A percentile compares a stretch with the other conserved stretches of the same genome.
Evolutionary conservation across 53 echinoderm and acorn worm species (phyloP).

Genomic region (Mesocentrotus franciscanus): DNA sequence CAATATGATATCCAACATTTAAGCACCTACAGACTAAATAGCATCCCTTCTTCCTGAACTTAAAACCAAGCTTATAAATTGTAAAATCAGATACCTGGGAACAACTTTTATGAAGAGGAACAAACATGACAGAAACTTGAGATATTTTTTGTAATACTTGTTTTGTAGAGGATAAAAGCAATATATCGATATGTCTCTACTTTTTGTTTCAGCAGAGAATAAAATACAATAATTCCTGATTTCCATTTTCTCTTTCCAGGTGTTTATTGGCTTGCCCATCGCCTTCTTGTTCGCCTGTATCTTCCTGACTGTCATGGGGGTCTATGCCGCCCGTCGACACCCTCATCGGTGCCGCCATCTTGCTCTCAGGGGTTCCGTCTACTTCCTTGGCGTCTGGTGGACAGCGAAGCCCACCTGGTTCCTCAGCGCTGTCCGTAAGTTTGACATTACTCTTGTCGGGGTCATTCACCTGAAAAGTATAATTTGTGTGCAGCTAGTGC

Average conservation of each 20-base stretch:
- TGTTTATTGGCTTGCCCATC: conserved; percentile 77
- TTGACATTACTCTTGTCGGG: neutral
- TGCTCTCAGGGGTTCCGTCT: conserved; percentile 82
- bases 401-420: conserved; percentile 78
- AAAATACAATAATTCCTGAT: neutral
- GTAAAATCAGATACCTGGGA: too few relatives aligned
- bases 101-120: too few relatives aligned
- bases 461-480: neutral
- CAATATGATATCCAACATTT: too few relatives aligned
- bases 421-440: conserved; percentile 57
- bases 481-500: neutral
- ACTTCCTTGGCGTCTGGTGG: conserved; percentile 82
- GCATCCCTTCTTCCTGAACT: too few relatives aligned
- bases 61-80: too few relatives aligned
- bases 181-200: too few relatives aligned
- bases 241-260: conserved; percentile 61
- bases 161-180: too few relatives aligned
- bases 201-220: too few relatives aligned
- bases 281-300: conserved; percentile 81
- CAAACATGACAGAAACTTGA: too few relatives aligned
- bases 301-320: conserved; percentile 87
- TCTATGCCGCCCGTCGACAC: conserved; percentile 77
- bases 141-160: too few relatives aligned
- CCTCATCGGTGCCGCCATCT: conserved; percentile 79
- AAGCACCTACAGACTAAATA: too few relatives aligned